Conservation (phyloP, 1,140 invertebrate species). For the Cataglyphis hispanica region DNA sequence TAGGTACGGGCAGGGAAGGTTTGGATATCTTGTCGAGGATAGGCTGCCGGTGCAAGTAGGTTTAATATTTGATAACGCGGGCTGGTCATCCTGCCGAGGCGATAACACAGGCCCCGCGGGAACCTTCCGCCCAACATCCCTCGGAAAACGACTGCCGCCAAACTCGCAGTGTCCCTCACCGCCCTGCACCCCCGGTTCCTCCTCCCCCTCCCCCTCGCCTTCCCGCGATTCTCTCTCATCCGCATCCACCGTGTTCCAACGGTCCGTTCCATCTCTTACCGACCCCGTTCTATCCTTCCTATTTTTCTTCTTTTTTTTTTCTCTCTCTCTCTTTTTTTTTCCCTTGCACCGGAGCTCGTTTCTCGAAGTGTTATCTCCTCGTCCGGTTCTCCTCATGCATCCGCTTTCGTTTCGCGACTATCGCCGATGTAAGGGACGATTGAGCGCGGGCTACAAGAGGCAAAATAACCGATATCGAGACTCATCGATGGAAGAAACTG, state of each 20-base stretch:
- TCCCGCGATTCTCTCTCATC: slow-evolving; percentile 51
- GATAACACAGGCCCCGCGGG: slow-evolving; percentile 86
- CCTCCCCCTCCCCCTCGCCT: not conserved
- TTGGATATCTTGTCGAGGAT: slow-evolving; percentile 78
- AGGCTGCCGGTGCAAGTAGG: slow-evolving; percentile 83
- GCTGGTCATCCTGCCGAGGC: slow-evolving; percentile 86
- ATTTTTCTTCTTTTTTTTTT: not conserved
- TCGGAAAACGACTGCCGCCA: slow-evolving; percentile 81
- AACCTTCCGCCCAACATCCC: slow-evolving; percentile 84
- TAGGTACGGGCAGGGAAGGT: slow-evolving; percentile 69
- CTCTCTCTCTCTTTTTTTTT: not conserved
- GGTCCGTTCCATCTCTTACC: slow-evolving; percentile 59
- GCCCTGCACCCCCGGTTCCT: slow-evolving; percentile 37
- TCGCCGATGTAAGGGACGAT: slow-evolving; percentile 1
- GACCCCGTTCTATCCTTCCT: slow-evolving; percentile 21
- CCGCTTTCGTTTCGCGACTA: slow-evolving; percentile 9
- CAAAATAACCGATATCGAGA: slow-evolving; percentile 23
- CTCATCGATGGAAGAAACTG: slow-evolving; percentile 18
- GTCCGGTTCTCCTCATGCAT: slow-evolving; percentile 8
- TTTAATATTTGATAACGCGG: slow-evolving; percentile 87
- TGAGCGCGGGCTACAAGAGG: not conserved
- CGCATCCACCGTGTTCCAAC: slow-evolving; percentile 57
- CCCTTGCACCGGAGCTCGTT: not conserved
- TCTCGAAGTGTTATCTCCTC: slow-evolving; percentile 4
- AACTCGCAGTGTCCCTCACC: slow-evolving; percentile 60